Evolutionary conservation across 1,140 invertebrate genomes (phyloP).

Genomic region (Phthorimaea operculella): DNA sequence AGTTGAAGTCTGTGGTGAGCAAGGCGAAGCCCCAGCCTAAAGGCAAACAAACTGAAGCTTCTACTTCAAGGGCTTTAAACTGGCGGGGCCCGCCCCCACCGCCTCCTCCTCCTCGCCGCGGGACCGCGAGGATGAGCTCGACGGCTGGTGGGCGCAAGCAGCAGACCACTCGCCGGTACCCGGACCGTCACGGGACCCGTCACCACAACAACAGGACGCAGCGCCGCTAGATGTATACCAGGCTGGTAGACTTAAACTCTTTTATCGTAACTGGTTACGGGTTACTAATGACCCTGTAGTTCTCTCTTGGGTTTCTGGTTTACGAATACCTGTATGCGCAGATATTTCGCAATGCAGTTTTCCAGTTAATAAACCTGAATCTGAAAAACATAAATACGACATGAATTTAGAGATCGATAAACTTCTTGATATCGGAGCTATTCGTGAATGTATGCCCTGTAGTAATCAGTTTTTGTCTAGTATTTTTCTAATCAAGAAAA

Average conservation of each 20-base stretch:
- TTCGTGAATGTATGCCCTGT: neutral
- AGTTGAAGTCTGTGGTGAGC: neutral
- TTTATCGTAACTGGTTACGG: no score
- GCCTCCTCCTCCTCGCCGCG: constrained; percentile 4
- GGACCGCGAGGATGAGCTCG: constrained; percentile 2
- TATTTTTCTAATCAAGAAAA: no score
- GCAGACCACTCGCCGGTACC: neutral
- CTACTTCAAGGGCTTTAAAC: constrained; percentile 7
- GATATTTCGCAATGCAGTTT: no score
- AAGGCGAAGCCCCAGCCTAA: constrained; percentile 2
- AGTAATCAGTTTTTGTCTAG: neutral
- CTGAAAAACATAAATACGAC: no score
- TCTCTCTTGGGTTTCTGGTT: no score
- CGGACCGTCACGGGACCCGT: no score
- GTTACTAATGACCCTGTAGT: no score
- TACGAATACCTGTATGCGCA: no score
- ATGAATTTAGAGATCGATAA: neutral
- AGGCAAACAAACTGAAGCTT: neutral
- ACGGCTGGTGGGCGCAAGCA: constrained; percentile 7
- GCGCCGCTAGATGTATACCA: no score
- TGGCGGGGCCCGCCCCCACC: constrained; percentile 8
- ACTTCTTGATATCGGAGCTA: neutral
- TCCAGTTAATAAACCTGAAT: no score
- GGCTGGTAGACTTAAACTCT: no score
- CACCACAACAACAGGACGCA: no score